These are phyloP conservation scores for Arenicola marina DNA, from an alignment of 2,888 invertebrate genomes.

Conservation along the genomic window DNA sequence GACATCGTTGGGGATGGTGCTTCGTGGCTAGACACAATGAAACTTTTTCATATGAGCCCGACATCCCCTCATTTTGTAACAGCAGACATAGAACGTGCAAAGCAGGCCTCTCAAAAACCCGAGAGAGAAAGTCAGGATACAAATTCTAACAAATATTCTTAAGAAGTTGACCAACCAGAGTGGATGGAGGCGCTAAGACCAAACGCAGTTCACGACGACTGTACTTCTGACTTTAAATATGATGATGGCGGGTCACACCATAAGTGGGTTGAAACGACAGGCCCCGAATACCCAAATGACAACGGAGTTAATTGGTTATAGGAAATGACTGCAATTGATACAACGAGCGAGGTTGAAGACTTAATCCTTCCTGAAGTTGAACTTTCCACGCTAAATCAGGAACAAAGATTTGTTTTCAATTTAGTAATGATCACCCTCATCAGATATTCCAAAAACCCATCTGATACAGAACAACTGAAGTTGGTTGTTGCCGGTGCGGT, in stretches of 20 bases:
- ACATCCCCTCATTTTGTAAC: constrained; percentile 27
- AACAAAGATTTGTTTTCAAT: constrained; percentile 6
- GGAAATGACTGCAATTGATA: not conserved
- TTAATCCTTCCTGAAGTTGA: constrained; percentile 24
- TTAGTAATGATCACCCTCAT: not conserved
- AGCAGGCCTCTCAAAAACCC: not conserved
- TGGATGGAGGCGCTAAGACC: constrained; percentile 32
- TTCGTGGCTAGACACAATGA: too few species aligned
- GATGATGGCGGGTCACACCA: constrained; percentile 35
- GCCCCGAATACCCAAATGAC: constrained; percentile 18
- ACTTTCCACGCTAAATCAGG: constrained; percentile 26
- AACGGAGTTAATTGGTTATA: constrained; percentile 18
- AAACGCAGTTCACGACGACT: too few species aligned
- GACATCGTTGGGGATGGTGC: too few species aligned
- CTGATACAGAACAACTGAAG: not conserved
- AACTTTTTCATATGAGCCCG: constrained; percentile 30
- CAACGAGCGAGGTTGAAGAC: not conserved
- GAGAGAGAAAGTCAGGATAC: not conserved
- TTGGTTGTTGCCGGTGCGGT: not conserved
- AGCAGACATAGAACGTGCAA: constrained; percentile 9
- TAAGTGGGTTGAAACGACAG: constrained; percentile 18
- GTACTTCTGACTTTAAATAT: too few species aligned
- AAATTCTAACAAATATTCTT: constrained; percentile 2
- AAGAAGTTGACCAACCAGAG: too few species aligned
- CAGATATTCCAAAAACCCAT: not conserved